Evolutionary conservation across 2,797 vertebrate genomes (phyloP).

Genomic region (Vipera latastei): DNA sequence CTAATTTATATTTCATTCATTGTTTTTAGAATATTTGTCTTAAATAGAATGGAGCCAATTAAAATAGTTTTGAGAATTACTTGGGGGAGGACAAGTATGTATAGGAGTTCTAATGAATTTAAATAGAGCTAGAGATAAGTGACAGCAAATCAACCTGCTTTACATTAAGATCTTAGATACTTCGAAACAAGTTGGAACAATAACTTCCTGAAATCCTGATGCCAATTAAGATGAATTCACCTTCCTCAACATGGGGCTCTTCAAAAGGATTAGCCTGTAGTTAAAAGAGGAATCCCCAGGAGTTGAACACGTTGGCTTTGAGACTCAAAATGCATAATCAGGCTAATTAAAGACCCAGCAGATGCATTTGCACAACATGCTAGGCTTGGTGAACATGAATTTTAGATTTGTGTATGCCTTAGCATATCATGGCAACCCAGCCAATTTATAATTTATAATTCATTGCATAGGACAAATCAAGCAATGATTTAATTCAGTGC

Average conservation of each 20-base stretch:
- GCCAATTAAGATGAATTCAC: neutral
- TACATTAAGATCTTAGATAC: neutral
- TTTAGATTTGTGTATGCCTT: neutral
- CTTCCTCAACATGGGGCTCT: neutral
- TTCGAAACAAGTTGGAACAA: neutral
- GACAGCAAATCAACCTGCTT: neutral
- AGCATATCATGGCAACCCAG: neutral
- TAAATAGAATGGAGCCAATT: no score
- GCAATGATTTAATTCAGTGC: neutral
- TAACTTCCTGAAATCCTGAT: neutral
- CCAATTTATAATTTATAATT: neutral
- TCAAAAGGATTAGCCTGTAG: neutral
- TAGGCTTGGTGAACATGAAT: neutral
- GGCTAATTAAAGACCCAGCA: neutral
- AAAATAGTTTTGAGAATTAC: no score
- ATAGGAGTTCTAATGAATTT: neutral
- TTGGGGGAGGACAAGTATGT: no score
- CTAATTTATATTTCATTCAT: no score
- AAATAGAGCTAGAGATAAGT: neutral
- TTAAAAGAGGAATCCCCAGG: neutral
- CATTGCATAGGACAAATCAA: neutral
- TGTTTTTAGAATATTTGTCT: no score
- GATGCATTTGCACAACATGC: neutral
- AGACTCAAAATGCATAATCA: neutral
- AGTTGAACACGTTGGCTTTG: neutral